Base-by-base conservation (phyloP, 2,113 vertebrate species). In the Pterocles gutturalis region DNA sequence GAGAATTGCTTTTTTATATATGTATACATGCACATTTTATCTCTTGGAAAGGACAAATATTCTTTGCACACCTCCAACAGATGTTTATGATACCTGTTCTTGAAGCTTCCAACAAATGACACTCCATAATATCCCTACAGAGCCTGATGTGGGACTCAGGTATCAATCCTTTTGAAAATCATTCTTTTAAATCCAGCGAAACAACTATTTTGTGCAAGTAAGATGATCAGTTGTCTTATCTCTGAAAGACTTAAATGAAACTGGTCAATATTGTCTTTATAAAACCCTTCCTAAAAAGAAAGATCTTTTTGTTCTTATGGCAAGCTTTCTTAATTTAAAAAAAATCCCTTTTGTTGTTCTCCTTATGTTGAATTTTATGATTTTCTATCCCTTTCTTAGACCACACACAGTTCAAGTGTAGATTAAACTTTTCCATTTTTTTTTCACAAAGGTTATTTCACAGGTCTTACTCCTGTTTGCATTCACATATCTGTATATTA, bases 1-100 rank as follows among this genome's bases (percentile, higher is more conserved):
- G 46, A 90, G 41, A 90, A 95, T 80, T 54, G 66, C 34, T 90
- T 83, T 82, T 85, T 92, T 71, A 76, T 87, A 55, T 64, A 86
- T 58, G 29, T 54, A 70, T 85, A 33, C 34, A 58, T 8, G 20
- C 22, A 62, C 48, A 77, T 89, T 93, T 90, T 93, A 53, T 90
- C 38, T 83, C 20, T 90, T 79, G 21, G 46, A 93, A 88, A 94
- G 43, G 54, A 91, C 54, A 93, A 73, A 77, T 86, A 81, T 89
- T 88, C 80, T 25, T 90, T 83, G 22, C 15, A 6, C 7, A 46
- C 48, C 46, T 73, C 21, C 31, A 51, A 11, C 25, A 78, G 54
- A 64, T 54, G 29, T 75, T 90, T 92, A 77, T 87, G 43, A 43
- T 81, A 78, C 15, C 36, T 84, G 20, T 70, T 81, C 46, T 86